Conservation (phyloP, 2,888 invertebrate species). For the Tachina lurida region DNA sequence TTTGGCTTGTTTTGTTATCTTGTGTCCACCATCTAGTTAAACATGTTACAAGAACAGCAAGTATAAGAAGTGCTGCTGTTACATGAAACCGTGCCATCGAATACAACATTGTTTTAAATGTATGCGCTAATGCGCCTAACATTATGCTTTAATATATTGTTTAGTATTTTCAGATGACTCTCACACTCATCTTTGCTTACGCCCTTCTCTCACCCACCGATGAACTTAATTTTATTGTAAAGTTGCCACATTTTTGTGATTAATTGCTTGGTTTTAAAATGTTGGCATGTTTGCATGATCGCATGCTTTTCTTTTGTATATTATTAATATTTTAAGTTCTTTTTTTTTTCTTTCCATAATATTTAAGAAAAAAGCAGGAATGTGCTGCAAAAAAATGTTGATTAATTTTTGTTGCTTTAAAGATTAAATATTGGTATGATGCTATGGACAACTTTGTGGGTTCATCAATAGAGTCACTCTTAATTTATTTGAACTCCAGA, state of each 20-base stretch:
- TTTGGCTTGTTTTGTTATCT: constrained; percentile 62
- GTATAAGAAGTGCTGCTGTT: background rate
- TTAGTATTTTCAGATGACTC: constrained; percentile 45
- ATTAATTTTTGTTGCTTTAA: background rate
- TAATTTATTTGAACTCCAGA: too few species aligned
- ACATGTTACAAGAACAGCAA: constrained; percentile 34
- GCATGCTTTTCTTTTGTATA: constrained; percentile 47
- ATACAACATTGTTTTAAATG: constrained; percentile 59
- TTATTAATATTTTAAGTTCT: background rate
- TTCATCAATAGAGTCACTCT: too few species aligned
- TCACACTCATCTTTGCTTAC: constrained; percentile 6
- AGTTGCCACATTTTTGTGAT: constrained; percentile 65
- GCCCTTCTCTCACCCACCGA: constrained; percentile 6
- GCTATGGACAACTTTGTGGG: background rate
- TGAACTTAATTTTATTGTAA: constrained; percentile 60
- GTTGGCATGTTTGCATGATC: constrained; percentile 74
- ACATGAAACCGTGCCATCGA: constrained; percentile 26
- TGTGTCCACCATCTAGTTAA: constrained; percentile 57
- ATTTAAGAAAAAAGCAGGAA: background rate
- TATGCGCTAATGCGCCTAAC: constrained; percentile 58
- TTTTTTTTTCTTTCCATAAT: constrained; percentile 1
- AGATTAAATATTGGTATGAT: background rate
- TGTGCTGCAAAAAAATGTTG: background rate
- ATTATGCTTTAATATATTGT: constrained; percentile 68
- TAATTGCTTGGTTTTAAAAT: constrained; percentile 73